Conservation (phyloP, 2,113 vertebrate species). For the Mustela nigripes region DNA sequence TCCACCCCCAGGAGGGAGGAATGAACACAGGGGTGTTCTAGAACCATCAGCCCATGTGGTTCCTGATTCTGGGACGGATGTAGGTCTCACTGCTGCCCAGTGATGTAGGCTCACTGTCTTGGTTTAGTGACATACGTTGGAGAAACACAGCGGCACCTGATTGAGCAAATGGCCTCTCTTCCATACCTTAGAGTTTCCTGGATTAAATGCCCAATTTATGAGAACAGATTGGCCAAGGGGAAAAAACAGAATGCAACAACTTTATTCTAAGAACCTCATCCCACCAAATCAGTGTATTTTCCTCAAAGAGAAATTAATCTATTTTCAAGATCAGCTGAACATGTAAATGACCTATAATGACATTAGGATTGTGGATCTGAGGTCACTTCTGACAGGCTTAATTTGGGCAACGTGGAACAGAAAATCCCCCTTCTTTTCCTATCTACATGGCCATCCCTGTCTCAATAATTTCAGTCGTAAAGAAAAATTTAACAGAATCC, state of each 20-base stretch:
- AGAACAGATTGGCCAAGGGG: background rate
- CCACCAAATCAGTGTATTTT: background rate
- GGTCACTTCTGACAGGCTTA: background rate
- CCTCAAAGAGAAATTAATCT: background rate
- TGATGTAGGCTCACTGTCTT: background rate
- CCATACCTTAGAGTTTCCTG: background rate
- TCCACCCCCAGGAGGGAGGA: too few relatives aligned
- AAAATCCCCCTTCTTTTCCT: background rate
- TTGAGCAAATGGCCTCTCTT: background rate
- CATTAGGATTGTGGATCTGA: background rate
- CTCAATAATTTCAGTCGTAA: background rate
- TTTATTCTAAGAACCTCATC: background rate
- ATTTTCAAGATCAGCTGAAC: background rate
- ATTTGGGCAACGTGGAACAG: background rate
- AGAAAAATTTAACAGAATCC: background rate
- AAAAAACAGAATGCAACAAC: background rate
- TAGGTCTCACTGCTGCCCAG: background rate
- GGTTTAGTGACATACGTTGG: background rate
- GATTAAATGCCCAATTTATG: background rate
- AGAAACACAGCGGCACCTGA: background rate
- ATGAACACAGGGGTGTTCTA: background rate
- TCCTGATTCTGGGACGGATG: background rate
- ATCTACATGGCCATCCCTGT: background rate
- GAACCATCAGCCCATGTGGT: accelerated
- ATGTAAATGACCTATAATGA: background rate